phyloP scores from a whole-genome alignment of 1,140 invertebrate genomes.

The Aphis gossypii region DNA sequence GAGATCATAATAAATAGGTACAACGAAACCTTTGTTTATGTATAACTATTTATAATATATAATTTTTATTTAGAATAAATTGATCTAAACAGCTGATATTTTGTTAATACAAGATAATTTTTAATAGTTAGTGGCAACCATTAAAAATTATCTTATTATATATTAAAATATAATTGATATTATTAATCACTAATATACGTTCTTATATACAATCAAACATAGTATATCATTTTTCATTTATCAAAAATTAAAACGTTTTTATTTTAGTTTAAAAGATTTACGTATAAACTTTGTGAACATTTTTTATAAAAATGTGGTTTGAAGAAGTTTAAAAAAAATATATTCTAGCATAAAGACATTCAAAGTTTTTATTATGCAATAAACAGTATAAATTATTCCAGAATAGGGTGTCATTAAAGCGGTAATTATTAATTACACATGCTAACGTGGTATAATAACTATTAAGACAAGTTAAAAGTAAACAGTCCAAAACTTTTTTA shows the following conservation, averaged over 20 bases:
- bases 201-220: background rate
- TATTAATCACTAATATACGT: background rate
- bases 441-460: background rate
- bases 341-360: background rate
- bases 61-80: background rate
- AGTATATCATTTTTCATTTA: background rate
- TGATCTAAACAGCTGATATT: background rate
- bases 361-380: background rate
- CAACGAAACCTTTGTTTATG: background rate
- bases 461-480: background rate
- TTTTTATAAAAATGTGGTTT: background rate
- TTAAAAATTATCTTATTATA: background rate
- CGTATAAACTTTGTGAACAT: background rate
- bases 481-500: constrained; percentile 15
- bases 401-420: background rate
- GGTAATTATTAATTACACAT: constrained; percentile 8
- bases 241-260: background rate
- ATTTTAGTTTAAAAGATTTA: background rate
- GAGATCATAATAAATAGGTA: background rate
- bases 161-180: background rate
- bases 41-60: background rate
- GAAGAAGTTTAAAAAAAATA: background rate
- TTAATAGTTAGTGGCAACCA: no score
- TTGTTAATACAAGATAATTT: no score
- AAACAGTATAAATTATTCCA: background rate